A percentile compares a stretch with the other conserved stretches of the same genome.
phyloP scores from a whole-genome alignment of 23 tunicate species.

The Clavelina lepadiformis region DNA sequence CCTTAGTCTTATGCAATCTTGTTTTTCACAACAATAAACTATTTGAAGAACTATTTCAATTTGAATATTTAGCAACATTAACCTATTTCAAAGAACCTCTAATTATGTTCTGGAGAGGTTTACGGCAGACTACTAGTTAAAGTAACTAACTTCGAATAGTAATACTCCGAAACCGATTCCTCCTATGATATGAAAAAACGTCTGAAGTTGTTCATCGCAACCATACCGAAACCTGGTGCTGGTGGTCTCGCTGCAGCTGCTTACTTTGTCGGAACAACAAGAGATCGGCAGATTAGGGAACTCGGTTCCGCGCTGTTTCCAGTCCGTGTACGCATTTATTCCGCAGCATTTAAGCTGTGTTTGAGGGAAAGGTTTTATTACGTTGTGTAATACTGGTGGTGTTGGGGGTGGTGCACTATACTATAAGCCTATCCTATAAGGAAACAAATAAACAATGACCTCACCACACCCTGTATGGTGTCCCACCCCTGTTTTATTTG shows the following conservation, averaged over 20 bases:
- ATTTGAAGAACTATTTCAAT: too few relatives aligned
- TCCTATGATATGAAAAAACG: slow-evolving; percentile 40
- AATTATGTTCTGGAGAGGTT: too few relatives aligned
- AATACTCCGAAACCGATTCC: slow-evolving; percentile 65
- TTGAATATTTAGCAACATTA: too few relatives aligned
- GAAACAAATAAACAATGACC: too few relatives aligned
- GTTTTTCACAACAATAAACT: too few relatives aligned
- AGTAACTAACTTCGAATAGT: slow-evolving; percentile 43
- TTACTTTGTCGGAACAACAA: slow-evolving; percentile 45
- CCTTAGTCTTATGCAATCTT: too few relatives aligned
- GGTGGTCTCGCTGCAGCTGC: slow-evolving; percentile 18
- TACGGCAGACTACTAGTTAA: too few relatives aligned
- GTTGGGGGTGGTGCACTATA: too few relatives aligned
- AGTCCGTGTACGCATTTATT: slow-evolving; percentile 26
- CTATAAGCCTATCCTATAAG: too few relatives aligned
- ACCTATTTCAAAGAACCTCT: too few relatives aligned
- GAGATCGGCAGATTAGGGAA: slow-evolving; percentile 40
- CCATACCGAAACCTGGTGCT: slow-evolving; percentile 9
- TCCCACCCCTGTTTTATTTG: slow-evolving; percentile 20
- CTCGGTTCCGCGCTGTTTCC: slow-evolving; percentile 13
- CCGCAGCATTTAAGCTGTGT: slow-evolving; percentile 78
- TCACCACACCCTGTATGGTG: slow-evolving; percentile 38
- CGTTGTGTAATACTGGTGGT: too few relatives aligned
- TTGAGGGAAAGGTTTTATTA: too few relatives aligned
- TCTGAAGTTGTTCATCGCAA: slow-evolving; percentile 29